These are phyloP conservation scores for Ophioninae sp. DNA, from an alignment of 2,888 invertebrate species.

Conservation along the genomic window DNA sequence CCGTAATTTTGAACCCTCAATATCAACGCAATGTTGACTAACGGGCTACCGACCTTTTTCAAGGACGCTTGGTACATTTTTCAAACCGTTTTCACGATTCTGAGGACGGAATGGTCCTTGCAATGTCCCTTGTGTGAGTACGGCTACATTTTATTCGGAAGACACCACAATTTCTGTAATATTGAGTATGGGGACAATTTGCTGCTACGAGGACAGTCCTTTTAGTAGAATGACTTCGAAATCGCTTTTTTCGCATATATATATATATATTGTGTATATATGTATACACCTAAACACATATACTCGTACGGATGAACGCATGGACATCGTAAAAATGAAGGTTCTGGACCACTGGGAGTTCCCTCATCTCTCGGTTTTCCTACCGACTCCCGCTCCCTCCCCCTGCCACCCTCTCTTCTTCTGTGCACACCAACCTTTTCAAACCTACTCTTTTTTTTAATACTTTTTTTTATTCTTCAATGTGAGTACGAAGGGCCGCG, in stretches of 20 bases:
- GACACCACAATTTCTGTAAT: neutral
- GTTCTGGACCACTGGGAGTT: constrained; percentile 42
- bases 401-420: neutral
- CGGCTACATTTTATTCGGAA: neutral
- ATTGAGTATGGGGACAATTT: neutral
- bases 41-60: neutral
- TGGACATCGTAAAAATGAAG: constrained; percentile 64
- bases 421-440: constrained; percentile 7
- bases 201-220: neutral
- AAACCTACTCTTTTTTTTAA: neutral
- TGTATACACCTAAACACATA: neutral
- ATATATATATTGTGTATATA: neutral
- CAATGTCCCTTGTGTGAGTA: neutral
- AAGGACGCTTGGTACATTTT: neutral
- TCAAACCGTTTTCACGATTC: neutral
- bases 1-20: neutral
- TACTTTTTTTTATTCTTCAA: constrained; percentile 36
- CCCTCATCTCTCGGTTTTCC: neutral
- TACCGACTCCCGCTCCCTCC: neutral
- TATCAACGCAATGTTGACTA: neutral
- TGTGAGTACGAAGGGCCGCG: constrained; percentile 41
- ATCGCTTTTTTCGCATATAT: neutral
- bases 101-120: neutral
- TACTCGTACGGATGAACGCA: constrained; percentile 38
- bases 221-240: neutral